These are phyloP conservation scores for Cydia fagiglandana DNA, from an alignment of 1,140 invertebrate species.

Conservation along the genomic window DNA sequence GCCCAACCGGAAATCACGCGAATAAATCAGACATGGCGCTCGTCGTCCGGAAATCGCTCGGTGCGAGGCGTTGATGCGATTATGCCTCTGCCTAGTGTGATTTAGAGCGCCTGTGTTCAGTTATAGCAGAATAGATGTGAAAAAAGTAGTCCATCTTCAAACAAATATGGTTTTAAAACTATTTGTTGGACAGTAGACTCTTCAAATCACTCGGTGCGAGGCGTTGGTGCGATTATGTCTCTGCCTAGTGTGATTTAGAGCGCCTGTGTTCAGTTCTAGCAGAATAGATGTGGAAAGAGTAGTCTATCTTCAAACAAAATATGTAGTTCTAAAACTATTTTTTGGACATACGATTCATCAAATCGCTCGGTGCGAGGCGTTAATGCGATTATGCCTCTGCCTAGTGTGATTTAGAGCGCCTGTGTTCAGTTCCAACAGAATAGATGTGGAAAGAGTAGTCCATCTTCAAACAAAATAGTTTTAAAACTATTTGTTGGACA, in stretches of 20 bases:
- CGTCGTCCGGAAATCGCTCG: slow-evolving; percentile 28
- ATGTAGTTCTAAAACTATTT: too few species aligned
- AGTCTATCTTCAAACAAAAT: not conserved
- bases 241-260: slow-evolving; percentile 1
- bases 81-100: not conserved
- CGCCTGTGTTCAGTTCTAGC: not conserved
- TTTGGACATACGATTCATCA: not conserved
- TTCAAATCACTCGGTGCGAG: slow-evolving; percentile 22
- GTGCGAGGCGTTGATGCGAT: slow-evolving; percentile 25
- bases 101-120: slow-evolving; percentile 10
- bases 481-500: too few species aligned
- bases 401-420: not conserved
- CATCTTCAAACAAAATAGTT: not conserved
- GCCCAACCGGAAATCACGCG: slow-evolving; percentile 29
- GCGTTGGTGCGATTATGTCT: slow-evolving; percentile 22
- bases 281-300: not conserved
- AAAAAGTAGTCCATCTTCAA: not conserved
- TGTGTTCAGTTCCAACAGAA: too few species aligned
- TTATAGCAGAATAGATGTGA: not conserved
- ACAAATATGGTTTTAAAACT: too few species aligned
- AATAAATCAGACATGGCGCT: slow-evolving; percentile 34
- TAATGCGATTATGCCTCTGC: slow-evolving; percentile 2
- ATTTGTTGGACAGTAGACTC: not conserved
- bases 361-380: slow-evolving; percentile 12
- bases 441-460: not conserved